Evolutionary conservation across 2,888 invertebrate species (phyloP).

Genomic region (Hirtodrosophila histrioides): DNA sequence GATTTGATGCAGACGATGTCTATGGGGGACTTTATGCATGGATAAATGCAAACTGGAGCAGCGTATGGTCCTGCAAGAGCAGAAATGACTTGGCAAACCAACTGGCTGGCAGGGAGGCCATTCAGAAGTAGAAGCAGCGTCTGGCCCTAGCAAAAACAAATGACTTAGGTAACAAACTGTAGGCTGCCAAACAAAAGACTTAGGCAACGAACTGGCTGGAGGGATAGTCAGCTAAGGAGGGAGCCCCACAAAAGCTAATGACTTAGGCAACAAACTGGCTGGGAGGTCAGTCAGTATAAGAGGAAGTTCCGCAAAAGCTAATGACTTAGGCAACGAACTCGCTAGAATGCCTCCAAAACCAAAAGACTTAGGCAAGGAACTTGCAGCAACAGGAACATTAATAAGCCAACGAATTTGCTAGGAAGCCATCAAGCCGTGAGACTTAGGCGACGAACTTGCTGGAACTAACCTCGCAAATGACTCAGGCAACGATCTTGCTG

Average conservation of each 20-base stretch:
- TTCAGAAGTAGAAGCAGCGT: too few relatives aligned
- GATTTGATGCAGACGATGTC: slow-evolving; percentile 64
- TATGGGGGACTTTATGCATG: not conserved
- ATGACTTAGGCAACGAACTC: too few relatives aligned
- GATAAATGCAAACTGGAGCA: slow-evolving; percentile 18
- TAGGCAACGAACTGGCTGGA: slow-evolving; percentile 54
- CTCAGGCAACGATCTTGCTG: slow-evolving; percentile 21
- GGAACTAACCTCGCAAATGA: slow-evolving; percentile 7
- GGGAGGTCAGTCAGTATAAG: too few relatives aligned
- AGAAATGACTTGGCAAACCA: slow-evolving; percentile 6
- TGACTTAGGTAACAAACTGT: slow-evolving; percentile 25
- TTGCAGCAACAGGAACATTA: slow-evolving; percentile 4
- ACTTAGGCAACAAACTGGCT: too few relatives aligned
- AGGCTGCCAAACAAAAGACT: slow-evolving; percentile 51
- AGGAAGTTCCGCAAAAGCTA: too few relatives aligned
- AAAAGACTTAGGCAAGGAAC: slow-evolving; percentile 24
- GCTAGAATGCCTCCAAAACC: not conserved
- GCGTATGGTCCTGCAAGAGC: not conserved
- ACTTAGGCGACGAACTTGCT: slow-evolving; percentile 14
- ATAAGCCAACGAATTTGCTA: slow-evolving; percentile 19
- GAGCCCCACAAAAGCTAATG: too few relatives aligned
- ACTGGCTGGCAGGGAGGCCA: not conserved
- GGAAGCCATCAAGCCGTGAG: too few relatives aligned
- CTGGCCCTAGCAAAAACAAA: not conserved
- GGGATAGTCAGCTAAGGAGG: too few relatives aligned